Conservation (phyloP, 2,888 invertebrate genomes). For the Caenorhabditis auriculariae region DNA sequence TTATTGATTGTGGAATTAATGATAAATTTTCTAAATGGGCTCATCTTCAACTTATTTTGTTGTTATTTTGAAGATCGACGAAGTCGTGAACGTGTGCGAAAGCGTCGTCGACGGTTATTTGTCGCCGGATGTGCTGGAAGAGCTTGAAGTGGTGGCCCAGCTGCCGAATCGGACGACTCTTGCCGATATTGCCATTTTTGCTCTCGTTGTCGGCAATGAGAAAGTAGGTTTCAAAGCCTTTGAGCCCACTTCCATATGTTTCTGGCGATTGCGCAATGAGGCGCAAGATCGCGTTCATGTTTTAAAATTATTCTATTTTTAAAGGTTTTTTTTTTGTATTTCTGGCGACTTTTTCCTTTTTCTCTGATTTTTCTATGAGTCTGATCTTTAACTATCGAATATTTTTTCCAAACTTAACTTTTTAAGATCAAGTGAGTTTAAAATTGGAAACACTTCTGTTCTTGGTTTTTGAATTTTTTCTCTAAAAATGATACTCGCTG, state of each 20-base stretch:
- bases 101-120: constrained; percentile 19
- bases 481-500: background rate
- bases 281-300: background rate
- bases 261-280: background rate
- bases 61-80: constrained; percentile 35
- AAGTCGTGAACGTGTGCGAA: constrained; percentile 24
- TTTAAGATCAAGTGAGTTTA: background rate
- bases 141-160: constrained; percentile 10
- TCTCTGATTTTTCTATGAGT: too few species aligned
- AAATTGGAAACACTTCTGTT: background rate
- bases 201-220: constrained; percentile 29
- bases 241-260: background rate
- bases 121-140: constrained; percentile 10
- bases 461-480: background rate
- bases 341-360: too few species aligned
- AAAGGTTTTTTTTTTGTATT: too few species aligned
- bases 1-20: background rate
- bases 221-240: constrained; percentile 10
- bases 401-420: background rate
- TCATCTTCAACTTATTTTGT: constrained; percentile 1
- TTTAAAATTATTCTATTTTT: background rate
- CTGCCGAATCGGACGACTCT: constrained; percentile 30
- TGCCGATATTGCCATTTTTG: constrained; percentile 48
- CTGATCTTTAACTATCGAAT: background rate
- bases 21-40: background rate